Base-by-base conservation (phyloP, 2,888 invertebrate genomes). In the Drosophila anomelani region DNA sequence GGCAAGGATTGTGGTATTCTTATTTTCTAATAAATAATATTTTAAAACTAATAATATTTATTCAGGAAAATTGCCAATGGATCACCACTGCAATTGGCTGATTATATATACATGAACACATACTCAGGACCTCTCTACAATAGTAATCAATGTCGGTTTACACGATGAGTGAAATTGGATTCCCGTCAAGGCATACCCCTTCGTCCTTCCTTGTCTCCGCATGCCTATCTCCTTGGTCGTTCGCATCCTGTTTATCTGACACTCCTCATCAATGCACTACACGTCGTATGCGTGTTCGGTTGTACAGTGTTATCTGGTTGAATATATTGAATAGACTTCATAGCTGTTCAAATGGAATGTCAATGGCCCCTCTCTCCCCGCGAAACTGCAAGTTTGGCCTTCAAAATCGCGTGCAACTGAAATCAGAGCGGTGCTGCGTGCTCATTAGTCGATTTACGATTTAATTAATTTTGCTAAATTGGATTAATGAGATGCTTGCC, bases 401-500 rank as follows among this genome's bases (percentile, higher is more conserved):
- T 76, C 76, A 67, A 67, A 73, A 44, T 41, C 39, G 46, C 34
- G 46, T 55, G 49, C 44, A 46, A 29, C 74, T 69, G 44, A 79
- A 82, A 80, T 85, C 86, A 75, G 74, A 34, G 15, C 71, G 23
- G 15, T 39, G 75, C 71, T 63, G 64, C 76, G 71, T 62, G 75
- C 89, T 89, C 90, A 86, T 85, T 85, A 90, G 89, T 81, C 89
- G 89, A 85, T 85, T 86, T 85, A 73, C 80, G 86, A 80, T 81
- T 87, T 76, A 85, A 85, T 85, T 85, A 85, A 90, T 85, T 90
- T 90, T 74, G 87, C 81, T 79, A 81, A 90, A 85, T 83, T 88
- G 83, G 89, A 83, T 85, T 90, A 88, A 85, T 86, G 88, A 90
- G 87, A 90, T 90, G 89, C 77, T 86, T 87, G 81, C 81, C 64